Base-by-base conservation (phyloP, 2,113 vertebrate genomes). In the Salminus brasiliensis region DNA sequence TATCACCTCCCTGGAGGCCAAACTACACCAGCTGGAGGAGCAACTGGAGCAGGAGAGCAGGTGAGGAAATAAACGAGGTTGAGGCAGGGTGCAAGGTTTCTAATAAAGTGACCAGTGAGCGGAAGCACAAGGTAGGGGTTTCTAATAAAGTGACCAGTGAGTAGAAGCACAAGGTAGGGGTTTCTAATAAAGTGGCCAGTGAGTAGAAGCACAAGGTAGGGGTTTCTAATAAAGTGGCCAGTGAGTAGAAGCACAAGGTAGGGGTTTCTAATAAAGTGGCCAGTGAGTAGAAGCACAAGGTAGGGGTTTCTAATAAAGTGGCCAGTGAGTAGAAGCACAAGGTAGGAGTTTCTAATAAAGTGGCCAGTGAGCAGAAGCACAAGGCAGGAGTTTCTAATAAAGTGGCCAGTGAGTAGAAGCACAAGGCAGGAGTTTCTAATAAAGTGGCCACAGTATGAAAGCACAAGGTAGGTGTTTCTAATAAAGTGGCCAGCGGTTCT, bases 21-120 rank as follows among this genome's bases (percentile, higher is more conserved):
- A 97, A 86, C 92, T 98, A 11, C 89, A 91, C 2, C 95, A 97
- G 87, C 89, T 92, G 0, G 96, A 97, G 78, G 96, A 98, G 80
- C 96, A 97, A 78, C 83, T 97, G 68, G 97, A 98, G 82, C 90
- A 92, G 60, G 97, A 98, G 90, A 95, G 91, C 93, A 96, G 96
- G 97, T 98, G 90, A 0, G 29, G 16, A 63, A n/a, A n/a, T n/a
- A n/a, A n/a, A n/a, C n/a, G n/a, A n/a, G n/a, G n/a, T n/a, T n/a
- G n/a, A n/a, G n/a, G n/a, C n/a, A n/a, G n/a, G n/a, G n/a, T n/a
- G n/a, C n/a, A n/a, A n/a, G n/a, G n/a, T n/a, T n/a, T n/a, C n/a
- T n/a, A 43, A 11, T 10, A 1, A 43, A 18, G 47, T 49, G 47
- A 5, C 15, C 16, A 49, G 47, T 49, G 13, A 49, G n/a, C 8